Evolutionary conservation across 1,140 invertebrate genomes (phyloP), one percentile per base, ranked within the genome.

Genomic region (Araneus ventricosus): DNA sequence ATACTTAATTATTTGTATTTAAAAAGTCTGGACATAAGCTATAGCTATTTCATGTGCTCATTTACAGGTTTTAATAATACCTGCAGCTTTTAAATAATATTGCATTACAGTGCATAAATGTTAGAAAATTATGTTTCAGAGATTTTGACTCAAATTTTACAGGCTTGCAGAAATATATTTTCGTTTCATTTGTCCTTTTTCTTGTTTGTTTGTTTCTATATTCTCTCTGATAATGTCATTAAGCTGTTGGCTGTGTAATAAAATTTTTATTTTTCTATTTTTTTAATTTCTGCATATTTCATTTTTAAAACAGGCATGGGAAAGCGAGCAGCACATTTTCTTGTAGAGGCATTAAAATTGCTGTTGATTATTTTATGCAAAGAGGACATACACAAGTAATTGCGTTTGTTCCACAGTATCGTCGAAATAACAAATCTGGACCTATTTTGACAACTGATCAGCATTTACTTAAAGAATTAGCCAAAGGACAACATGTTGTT

Each of bases 271-370:
- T 59, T 80, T 34, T 90, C 57, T 0, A n/a, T n/a, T 30, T n/a
- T n/a, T 24, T 34, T 59, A 17, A 59, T 39, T 57, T 30, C 45
- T 59, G 39, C n/a, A n/a, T 52, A 8, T 91, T 41, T 84, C 39
- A 61, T 30, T 52, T 82, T 30, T 86, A 94, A n/a, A 94, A 22
- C 93, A 95, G 95, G 6, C 95, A 95, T 94, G 95, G 95, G 0
- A 95, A 95, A 86, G 91, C 93, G 14, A 94, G 14, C 4, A 93
- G 94, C 92, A 63, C 94, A 61, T 95, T 95, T 88, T 95, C 95
- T 22, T 95, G 95, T 79, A 92, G 90, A 92, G 95, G 95, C 24
- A 95, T 95, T 37, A 86, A 95, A 82, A 93, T 95, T 8, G 94
- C 94, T 94, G 93, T 93, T 52, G 75, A 94, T 22, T 93, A 89